Conservation (phyloP, 2,888 invertebrate species). For the Rotaria sp. region DNA sequence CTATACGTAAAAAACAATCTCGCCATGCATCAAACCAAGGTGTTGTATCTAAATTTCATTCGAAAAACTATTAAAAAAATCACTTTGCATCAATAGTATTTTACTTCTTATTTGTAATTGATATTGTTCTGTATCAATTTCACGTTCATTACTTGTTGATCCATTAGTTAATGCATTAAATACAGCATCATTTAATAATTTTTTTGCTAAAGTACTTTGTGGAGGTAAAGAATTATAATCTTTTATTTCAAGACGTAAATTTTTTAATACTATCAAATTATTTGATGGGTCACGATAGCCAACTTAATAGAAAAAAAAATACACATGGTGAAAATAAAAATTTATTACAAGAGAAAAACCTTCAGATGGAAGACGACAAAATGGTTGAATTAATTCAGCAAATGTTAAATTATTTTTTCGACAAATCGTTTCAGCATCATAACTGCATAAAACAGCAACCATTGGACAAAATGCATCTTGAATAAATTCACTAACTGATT, state of each 20-base stretch:
- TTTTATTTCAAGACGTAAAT: conserved; percentile 70
- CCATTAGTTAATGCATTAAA: conserved; percentile 57
- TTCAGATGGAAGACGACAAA: conserved; percentile 69
- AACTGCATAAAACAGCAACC: conserved; percentile 75
- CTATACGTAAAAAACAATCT: conserved; percentile 70
- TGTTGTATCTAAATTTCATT: conserved; percentile 60
- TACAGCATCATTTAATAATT: conserved; percentile 76
- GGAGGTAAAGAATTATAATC: conserved; percentile 75
- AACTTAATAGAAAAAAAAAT: conserved; percentile 59
- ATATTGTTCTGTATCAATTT: conserved; percentile 50
- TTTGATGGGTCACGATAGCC: conserved; percentile 77
- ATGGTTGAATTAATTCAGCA: conserved; percentile 80
- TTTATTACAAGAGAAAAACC: conserved; percentile 45
- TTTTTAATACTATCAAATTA: conserved; percentile 65
- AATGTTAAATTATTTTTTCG: conserved; percentile 83
- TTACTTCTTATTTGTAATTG: conserved; percentile 52
- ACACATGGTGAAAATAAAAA: conserved; percentile 23
- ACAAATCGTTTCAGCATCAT: conserved; percentile 73
- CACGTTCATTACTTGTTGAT: conserved; percentile 38
- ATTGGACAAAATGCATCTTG: conserved; percentile 80
- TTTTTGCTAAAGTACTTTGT: conserved; percentile 72
- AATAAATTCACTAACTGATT: conserved; percentile 67
- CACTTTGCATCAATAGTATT: conserved; percentile 21
- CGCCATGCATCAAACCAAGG: conserved; percentile 95
- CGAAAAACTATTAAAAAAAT: background rate